A percentile compares a stretch with the other conserved stretches of the same genome.
phyloP scores from a whole-genome alignment of 2,113 vertebrate species.

The Phoenicopterus ruber region DNA sequence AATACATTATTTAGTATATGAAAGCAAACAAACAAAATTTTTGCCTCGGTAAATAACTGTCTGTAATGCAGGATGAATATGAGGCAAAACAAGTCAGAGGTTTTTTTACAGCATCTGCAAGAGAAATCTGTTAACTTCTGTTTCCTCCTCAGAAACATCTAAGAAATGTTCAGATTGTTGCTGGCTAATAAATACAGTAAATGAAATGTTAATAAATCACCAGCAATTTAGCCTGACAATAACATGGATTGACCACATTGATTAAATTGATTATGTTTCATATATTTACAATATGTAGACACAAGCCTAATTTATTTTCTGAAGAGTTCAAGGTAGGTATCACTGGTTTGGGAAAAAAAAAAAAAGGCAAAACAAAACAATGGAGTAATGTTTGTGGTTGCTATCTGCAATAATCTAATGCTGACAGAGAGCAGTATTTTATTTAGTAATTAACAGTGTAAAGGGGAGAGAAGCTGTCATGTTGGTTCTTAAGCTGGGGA shows the following conservation, averaged over 20 bases:
- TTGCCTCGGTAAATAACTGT: not conserved
- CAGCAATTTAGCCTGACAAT: constrained; percentile 73
- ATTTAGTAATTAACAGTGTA: constrained; percentile 95
- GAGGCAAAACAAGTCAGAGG: not conserved
- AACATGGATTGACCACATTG: constrained; percentile 66
- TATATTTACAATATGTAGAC: constrained; percentile 74
- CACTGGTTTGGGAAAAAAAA: constrained; percentile 7
- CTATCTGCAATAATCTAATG: constrained; percentile 83
- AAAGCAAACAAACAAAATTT: not conserved
- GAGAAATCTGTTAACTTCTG: not conserved
- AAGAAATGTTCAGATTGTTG: not conserved
- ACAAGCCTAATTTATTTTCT: constrained; percentile 78
- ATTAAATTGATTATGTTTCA: constrained; percentile 81
- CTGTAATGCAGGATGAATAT: not conserved
- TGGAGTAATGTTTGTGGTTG: constrained; percentile 76
- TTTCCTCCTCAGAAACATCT: not conserved
- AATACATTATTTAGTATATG: constrained; percentile 8
- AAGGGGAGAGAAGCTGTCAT: constrained; percentile 87
- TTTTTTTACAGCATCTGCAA: not conserved
- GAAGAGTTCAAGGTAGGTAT: constrained; percentile 72
- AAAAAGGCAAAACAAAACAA: constrained; percentile 46
- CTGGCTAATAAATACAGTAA: constrained; percentile 49
- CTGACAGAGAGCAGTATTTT: constrained; percentile 87
- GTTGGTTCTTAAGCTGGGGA: constrained; percentile 89
- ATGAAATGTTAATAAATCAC: constrained; percentile 73